These are phyloP conservation scores for Charina bottae DNA, from an alignment of 2,113 vertebrate genomes.

Conservation along the genomic window DNA sequence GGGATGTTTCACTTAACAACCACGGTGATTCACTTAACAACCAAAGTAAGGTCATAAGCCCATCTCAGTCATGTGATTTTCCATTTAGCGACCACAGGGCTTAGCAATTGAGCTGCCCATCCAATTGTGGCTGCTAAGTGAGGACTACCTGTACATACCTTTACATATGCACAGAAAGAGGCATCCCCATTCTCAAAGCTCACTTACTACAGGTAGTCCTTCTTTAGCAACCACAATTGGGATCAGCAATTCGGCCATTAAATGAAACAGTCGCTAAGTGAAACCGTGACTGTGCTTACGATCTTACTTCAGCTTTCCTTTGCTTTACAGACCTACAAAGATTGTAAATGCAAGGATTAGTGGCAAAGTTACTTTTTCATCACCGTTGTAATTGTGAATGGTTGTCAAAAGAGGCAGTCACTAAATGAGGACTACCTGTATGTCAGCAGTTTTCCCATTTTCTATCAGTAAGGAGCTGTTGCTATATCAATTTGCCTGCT, in stretches of 20 bases:
- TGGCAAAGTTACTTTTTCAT: not conserved
- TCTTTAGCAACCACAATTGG: no score
- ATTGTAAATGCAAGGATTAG: not conserved
- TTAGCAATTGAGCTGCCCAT: not conserved
- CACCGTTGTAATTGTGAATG: not conserved
- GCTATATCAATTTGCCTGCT: not conserved
- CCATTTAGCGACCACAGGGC: not conserved
- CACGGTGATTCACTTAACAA: not conserved
- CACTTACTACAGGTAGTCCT: no score
- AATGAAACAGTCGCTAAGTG: not conserved
- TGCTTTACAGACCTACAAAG: not conserved
- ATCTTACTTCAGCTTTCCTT: not conserved
- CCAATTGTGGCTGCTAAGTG: not conserved
- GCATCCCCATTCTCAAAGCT: not conserved
- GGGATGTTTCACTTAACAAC: not conserved
- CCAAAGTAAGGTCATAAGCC: not conserved
- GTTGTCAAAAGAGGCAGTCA: not conserved
- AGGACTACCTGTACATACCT: not conserved
- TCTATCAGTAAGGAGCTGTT: not conserved
- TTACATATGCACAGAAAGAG: not conserved
- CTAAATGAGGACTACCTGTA: not conserved
- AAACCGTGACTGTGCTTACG: not conserved
- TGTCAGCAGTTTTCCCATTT: not conserved
- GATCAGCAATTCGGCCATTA: not conserved
- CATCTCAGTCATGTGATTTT: not conserved